Conservation (phyloP, 2,888 invertebrate genomes). For the Spatulosminthurus flaviceps region DNA sequence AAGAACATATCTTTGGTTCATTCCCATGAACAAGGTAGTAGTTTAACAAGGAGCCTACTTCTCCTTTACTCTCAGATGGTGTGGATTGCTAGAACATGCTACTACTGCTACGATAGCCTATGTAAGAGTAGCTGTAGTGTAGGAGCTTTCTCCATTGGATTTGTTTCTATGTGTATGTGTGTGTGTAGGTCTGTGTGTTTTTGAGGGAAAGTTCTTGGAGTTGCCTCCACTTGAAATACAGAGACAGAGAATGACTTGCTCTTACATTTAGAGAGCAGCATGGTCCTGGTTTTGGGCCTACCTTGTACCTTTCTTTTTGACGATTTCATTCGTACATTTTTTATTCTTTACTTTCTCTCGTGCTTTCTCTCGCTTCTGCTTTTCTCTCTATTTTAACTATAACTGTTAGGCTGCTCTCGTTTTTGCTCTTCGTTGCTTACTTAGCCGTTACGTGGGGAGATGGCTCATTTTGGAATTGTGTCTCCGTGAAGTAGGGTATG, state of each 20-base stretch:
- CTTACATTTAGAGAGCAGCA: background rate
- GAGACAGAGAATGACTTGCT: background rate
- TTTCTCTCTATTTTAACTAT: conserved; percentile 10
- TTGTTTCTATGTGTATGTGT: conserved; percentile 10
- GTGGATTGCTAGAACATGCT: background rate
- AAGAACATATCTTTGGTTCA: background rate
- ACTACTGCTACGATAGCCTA: background rate
- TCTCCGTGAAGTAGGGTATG: no score
- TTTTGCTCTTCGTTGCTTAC: no score
- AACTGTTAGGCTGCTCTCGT: background rate
- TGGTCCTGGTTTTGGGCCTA: conserved; percentile 7
- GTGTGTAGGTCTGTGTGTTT: background rate
- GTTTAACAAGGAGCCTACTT: background rate
- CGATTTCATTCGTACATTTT: background rate
- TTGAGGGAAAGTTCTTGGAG: background rate
- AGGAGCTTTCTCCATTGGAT: background rate
- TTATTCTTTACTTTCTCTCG: background rate
- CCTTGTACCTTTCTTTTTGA: conserved; percentile 19
- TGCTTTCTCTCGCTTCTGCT: background rate
- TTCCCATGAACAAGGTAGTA: conserved; percentile 18
- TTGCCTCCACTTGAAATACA: background rate
- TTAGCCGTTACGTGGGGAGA: no score
- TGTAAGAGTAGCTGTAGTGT: background rate
- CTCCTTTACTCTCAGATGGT: background rate
- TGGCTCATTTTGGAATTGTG: no score